phyloP scores from a whole-genome alignment of 2,797 vertebrate species.

The Glossophaga mutica region DNA sequence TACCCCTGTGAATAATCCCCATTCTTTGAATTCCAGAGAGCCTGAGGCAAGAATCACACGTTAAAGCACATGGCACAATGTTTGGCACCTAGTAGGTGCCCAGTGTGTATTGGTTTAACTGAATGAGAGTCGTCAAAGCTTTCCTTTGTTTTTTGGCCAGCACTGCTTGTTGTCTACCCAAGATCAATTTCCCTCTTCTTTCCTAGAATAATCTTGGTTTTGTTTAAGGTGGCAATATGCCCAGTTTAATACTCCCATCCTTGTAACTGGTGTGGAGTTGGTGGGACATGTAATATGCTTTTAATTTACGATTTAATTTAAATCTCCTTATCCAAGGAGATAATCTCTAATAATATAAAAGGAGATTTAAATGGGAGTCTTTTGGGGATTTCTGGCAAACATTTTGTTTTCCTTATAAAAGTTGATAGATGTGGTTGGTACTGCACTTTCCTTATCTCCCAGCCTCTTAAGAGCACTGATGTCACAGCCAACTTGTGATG shows the following conservation, averaged over 20 bases:
- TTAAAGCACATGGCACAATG: neutral
- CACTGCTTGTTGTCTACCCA: conserved; percentile 26
- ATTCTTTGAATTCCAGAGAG: conserved; percentile 46
- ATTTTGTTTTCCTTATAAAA: conserved; percentile 23
- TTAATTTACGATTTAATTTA: too few relatives aligned
- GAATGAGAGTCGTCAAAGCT: neutral
- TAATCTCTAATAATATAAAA: neutral
- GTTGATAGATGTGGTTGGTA: neutral
- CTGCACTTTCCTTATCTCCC: neutral
- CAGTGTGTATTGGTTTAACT: neutral
- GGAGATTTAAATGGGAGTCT: conserved; percentile 39
- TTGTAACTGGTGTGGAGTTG: neutral
- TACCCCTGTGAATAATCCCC: neutral
- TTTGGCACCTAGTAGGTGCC: conserved; percentile 15
- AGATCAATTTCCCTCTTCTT: conserved; percentile 42
- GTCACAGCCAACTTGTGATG: neutral
- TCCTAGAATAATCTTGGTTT: conserved; percentile 41
- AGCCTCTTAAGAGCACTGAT: neutral
- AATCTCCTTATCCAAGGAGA: neutral
- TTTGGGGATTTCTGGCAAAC: neutral
- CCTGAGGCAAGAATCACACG: conserved; percentile 10
- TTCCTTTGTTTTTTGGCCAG: neutral
- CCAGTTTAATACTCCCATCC: neutral
- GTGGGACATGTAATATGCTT: neutral
- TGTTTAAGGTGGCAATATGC: conserved; percentile 30